Evolutionary conservation across 2,888 invertebrate genomes (phyloP).

Genomic region (Dolichomitus sp.): DNA sequence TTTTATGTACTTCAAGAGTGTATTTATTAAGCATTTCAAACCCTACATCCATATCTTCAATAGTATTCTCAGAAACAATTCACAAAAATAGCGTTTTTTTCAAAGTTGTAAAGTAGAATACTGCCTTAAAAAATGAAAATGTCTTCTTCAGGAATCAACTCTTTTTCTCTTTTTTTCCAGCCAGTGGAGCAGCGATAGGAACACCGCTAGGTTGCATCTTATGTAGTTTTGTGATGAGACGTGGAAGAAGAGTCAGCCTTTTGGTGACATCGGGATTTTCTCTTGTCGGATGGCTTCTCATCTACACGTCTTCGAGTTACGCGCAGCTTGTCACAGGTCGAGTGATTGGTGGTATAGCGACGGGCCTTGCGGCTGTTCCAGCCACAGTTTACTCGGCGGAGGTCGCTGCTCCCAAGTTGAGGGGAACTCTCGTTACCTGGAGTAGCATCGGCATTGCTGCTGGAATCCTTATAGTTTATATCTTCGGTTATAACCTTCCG

Average conservation of each 20-base stretch:
- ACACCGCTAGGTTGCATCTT: slow-evolving; percentile 88
- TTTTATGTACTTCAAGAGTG: too few species aligned
- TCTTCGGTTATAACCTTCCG: slow-evolving; percentile 87
- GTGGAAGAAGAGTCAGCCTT: slow-evolving; percentile 87
- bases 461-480: slow-evolving; percentile 87
- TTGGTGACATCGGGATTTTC: slow-evolving; percentile 86
- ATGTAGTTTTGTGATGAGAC: slow-evolving; percentile 87
- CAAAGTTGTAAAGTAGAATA: too few species aligned
- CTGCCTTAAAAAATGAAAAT: neutral
- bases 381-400: slow-evolving; percentile 88
- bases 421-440: slow-evolving; percentile 88
- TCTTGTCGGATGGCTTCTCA: slow-evolving; percentile 87
- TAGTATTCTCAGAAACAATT: too few species aligned
- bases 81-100: too few species aligned
- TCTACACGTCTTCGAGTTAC: slow-evolving; percentile 85
- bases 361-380: slow-evolving; percentile 87
- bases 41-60: too few species aligned
- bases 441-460: slow-evolving; percentile 87
- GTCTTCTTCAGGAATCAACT: neutral
- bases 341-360: slow-evolving; percentile 86
- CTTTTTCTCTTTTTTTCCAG: slow-evolving; percentile 81
- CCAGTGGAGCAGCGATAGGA: slow-evolving; percentile 87
- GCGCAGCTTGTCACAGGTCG: slow-evolving; percentile 86
- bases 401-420: slow-evolving; percentile 85
- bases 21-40: too few species aligned